These are phyloP conservation scores for Pomatostomus ruficeps DNA, from an alignment of 2,113 vertebrate species.

Conservation along the genomic window DNA sequence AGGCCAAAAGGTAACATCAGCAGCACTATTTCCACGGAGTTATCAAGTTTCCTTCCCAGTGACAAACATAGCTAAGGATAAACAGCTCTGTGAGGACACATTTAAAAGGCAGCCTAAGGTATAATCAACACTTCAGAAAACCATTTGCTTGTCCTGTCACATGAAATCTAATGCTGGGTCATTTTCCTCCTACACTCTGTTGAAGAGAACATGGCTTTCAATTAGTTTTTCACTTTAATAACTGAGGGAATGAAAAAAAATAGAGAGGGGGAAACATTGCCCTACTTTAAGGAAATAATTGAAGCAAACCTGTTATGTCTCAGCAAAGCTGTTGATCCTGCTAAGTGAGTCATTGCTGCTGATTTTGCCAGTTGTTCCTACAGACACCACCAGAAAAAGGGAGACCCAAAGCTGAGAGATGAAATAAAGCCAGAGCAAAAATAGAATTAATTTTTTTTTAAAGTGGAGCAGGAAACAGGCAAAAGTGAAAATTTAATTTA, in stretches of 20 bases:
- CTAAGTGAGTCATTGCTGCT: constrained; percentile 42
- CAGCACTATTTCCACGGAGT: background rate
- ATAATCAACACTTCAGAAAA: constrained; percentile 1
- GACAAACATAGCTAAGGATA: constrained; percentile 10
- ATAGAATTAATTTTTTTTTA: background rate
- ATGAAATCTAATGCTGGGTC: background rate
- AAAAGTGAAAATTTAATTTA: background rate
- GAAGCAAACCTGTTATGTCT: constrained; percentile 35
- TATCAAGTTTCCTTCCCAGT: constrained; percentile 1
- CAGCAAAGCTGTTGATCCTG: constrained; percentile 34
- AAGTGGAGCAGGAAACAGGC: background rate
- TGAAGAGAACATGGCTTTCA: constrained; percentile 20
- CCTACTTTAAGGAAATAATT: constrained; percentile 43
- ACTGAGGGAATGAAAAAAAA: background rate
- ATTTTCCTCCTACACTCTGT: background rate
- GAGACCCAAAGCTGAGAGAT: background rate
- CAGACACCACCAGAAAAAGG: background rate
- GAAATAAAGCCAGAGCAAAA: constrained; percentile 3
- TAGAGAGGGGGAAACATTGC: background rate
- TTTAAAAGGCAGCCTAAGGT: constrained; percentile 27
- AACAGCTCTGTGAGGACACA: background rate
- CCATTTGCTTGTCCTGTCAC: background rate
- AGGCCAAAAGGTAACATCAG: constrained; percentile 68
- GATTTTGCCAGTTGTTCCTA: constrained; percentile 41
- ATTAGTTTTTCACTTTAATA: constrained; percentile 30